Conservation (phyloP, 2,888 invertebrate species). For the Hipparchia semele region DNA sequence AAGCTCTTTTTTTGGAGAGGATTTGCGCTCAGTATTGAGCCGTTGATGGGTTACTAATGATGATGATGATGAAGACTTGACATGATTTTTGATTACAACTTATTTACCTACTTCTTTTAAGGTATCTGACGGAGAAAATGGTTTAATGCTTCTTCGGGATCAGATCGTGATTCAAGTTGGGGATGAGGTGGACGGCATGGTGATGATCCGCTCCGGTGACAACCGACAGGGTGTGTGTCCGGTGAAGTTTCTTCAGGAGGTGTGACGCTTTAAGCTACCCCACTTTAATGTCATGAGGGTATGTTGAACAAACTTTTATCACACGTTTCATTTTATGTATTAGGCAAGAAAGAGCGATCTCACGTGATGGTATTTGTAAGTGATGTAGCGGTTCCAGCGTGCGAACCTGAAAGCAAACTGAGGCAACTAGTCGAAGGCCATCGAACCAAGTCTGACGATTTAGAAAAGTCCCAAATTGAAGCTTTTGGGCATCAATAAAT, state of each 20-base stretch:
- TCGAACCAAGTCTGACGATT: no score
- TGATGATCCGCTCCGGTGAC: slow-evolving; percentile 96
- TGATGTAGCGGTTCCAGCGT: no score
- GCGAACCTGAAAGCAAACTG: no score
- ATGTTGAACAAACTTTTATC: slow-evolving; percentile 17
- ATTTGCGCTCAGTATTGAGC: no score
- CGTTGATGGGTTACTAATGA: no score
- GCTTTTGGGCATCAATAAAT: no score
- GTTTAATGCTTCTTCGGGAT: slow-evolving; percentile 92
- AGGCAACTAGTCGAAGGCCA: no score
- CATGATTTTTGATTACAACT: no score
- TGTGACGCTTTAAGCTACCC: slow-evolving; percentile 88
- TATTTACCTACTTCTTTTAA: slow-evolving; percentile 62
- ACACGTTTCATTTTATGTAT: not conserved
- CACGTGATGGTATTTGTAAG: no score
- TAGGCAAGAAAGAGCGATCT: not conserved
- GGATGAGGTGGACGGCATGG: slow-evolving; percentile 96
- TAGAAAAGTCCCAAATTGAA: no score
- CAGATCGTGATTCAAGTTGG: slow-evolving; percentile 97
- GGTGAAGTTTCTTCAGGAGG: slow-evolving; percentile 96
- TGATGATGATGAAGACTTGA: no score
- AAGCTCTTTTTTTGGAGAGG: slow-evolving; percentile 1
- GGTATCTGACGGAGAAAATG: slow-evolving; percentile 93
- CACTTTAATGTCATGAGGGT: slow-evolving; percentile 68
- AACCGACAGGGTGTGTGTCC: slow-evolving; percentile 97